Evolutionary conservation across 2,113 vertebrate species (phyloP).

Genomic region (Nansenia antarctica): DNA sequence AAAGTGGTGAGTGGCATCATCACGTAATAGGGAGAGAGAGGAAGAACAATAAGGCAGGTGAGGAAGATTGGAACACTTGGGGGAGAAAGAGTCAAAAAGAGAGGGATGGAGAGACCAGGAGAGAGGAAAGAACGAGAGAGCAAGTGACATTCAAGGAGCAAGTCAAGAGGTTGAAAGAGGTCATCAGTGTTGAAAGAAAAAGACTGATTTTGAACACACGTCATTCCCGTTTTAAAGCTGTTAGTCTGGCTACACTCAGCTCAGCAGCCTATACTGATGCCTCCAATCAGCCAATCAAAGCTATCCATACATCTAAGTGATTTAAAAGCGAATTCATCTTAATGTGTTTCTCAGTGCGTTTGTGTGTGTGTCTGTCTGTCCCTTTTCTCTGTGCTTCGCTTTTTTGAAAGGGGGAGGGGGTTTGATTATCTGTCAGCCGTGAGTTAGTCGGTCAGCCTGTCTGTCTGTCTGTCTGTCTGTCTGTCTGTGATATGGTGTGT

Average conservation of each 20-base stretch:
- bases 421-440: conserved; percentile 14
- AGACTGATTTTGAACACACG: not conserved
- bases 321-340: conserved; percentile 29
- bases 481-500: too few relatives aligned
- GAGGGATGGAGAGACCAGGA: not conserved
- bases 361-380: conserved; percentile 9
- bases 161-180: conserved; percentile 3
- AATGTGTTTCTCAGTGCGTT: conserved; percentile 14
- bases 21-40: conserved; percentile 25
- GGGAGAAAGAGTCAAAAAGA: conserved; percentile 16
- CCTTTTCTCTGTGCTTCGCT: conserved; percentile 6
- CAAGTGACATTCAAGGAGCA: conserved; percentile 26
- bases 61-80: conserved; percentile 32
- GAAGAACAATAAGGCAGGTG: conserved; percentile 12
- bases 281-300: conserved; percentile 19
- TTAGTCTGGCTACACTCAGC: conserved; percentile 14
- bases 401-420: not conserved
- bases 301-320: conserved; percentile 16
- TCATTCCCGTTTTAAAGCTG: conserved; percentile 6
- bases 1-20: not conserved
- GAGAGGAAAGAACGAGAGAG: not conserved
- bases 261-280: too few relatives aligned
- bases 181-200: conserved; percentile 13
- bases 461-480: too few relatives aligned
- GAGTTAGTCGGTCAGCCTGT: not conserved